Evolutionary conservation across 2,888 invertebrate species (phyloP), one percentile per base, ranked within the genome.

Genomic region (Antheraea assamensis): DNA sequence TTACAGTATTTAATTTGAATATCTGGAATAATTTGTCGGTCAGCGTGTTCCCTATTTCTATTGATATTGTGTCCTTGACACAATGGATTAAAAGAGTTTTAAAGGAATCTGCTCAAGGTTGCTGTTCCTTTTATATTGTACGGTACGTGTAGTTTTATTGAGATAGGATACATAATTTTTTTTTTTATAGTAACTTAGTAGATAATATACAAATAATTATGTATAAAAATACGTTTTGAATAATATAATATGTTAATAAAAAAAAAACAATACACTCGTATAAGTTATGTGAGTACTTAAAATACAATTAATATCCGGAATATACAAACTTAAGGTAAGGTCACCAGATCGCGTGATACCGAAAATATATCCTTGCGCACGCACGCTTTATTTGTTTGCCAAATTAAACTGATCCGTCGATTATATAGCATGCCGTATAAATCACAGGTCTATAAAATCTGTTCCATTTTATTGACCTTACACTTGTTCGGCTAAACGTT

Each of bases 401-500:
- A 35, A 68, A 68, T 68, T 68, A 35, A 21, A 35, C 0, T 35
- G 66, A 68, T n/a, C 31, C 24, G 13, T 35, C 66, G 31, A 35
- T 31, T 68, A 35, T 68, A 68, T 31, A 35, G 21, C 30, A 17
- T 68, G 19, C 21, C 31, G 8, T 31, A 68, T 21, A 15, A 31
- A 2, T 35, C 4, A 24, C 8, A 68, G 66, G 7, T 68, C 66
- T 68, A 21, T 31, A 35, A 68, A 31, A 35, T 21, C 31, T 31
- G 66, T 68, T 68, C 13, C 19, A 8, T 35, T 31, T 1, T 30
- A 66, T 35, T 35, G 66, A 35, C 66, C 66, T 68, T 68, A 31
- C 66, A 35, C 66, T 68, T 68, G 31, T 35, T 68, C 66, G 19
- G 66, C 35, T 68, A 31, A 68, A 68, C 35, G 66, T 21, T 35